Conservation (phyloP, 1,140 invertebrate genomes). For the Tetramorium alpestre region DNA sequence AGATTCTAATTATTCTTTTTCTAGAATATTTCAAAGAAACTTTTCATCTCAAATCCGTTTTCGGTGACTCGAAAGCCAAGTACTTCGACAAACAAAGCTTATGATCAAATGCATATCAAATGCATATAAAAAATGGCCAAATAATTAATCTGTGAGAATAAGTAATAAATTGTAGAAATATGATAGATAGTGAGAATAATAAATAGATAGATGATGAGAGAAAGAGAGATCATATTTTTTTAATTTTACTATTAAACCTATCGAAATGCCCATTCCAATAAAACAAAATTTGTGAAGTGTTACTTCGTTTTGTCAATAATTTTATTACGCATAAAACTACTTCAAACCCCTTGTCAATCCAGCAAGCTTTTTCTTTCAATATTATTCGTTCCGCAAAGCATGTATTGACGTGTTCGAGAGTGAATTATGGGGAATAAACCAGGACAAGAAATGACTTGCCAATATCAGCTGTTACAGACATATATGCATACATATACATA, state of each 20-base stretch:
- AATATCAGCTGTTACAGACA: constrained; percentile 10
- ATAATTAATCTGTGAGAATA: not conserved
- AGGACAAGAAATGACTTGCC: constrained; percentile 19
- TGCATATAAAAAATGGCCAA: not conserved
- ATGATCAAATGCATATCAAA: not conserved
- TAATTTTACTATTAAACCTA: not conserved
- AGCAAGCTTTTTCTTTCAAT: constrained; percentile 55
- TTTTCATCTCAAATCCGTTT: not conserved
- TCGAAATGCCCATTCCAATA: not conserved
- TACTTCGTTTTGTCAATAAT: constrained; percentile 55
- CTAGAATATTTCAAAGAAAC: not conserved
- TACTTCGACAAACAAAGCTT: not conserved
- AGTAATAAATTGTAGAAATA: not conserved
- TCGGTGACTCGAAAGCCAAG: not conserved
- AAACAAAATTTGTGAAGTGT: not conserved
- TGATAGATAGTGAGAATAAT: no score
- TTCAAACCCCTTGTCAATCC: constrained; percentile 52
- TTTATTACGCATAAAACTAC: constrained; percentile 29
- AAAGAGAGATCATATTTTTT: no score
- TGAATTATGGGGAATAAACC: constrained; percentile 16
- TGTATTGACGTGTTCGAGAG: constrained; percentile 26
- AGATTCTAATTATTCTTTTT: not conserved
- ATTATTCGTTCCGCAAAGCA: not conserved
- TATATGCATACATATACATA: constrained; percentile 28
- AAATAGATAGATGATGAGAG: not conserved